Base-by-base conservation (phyloP, 64 coral and sea anemone species). In the Anthopleura sola region DNA sequence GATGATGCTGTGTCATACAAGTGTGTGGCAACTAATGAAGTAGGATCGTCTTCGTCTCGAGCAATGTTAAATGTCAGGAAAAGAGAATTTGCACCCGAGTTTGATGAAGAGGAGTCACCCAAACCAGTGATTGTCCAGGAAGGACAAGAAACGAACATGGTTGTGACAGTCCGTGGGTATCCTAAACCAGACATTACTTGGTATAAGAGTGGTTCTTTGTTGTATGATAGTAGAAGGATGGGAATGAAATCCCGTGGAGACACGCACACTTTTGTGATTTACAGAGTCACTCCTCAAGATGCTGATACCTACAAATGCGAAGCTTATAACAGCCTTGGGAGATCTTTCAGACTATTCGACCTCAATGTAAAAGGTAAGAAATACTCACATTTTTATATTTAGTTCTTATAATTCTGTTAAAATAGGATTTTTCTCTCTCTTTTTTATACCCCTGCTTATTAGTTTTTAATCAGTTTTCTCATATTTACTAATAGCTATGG, bases 21-120 rank as follows among this genome's bases (percentile, higher is more conserved):
- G 56, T 98, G 95, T 32, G 91, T 98, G 9, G 95, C 91, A 26
- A 64, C 57, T 57, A 98, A 98, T 75, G 85, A 88, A 49, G 95
- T 85, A 68, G 95, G 95, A 0, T 90, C 90, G 55, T 75, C 85
- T 31, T 88, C 87, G 40, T 71, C 84, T 58, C 80, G 87, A 78
- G 87, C 84, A 16, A 87, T 85, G 34, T 68, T 98, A 24, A 31
- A 68, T 29, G 88, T 98, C 6, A 90, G 69, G 9, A 91, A 93
- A 50, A 93, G 87, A 58, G 85, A 91, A 36, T 90, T 85, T 88
- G 88, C 88, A 66, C 95, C 95, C 5, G 64, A 88, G 75, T 88
- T 98, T 56, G 74, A 88, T 23, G 94, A 85, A 48, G 88, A 88
- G 55, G 88, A 87, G 37, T 51, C 68, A 18, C 79, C 88, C 9